Evolutionary conservation across 2,888 invertebrate genomes (phyloP).

Genomic region (Melolontha melolontha): DNA sequence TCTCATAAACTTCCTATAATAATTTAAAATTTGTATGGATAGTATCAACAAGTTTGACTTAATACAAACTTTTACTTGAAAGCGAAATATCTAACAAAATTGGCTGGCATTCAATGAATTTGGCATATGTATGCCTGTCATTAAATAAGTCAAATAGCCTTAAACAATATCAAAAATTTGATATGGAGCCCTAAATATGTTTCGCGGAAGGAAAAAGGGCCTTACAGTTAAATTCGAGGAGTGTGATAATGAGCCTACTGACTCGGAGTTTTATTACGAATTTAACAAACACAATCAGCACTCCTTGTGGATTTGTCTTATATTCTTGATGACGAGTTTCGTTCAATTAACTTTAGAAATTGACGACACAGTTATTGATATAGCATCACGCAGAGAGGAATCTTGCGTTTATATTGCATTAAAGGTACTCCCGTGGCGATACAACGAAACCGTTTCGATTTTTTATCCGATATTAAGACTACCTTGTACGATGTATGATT

Average conservation of each 20-base stretch:
- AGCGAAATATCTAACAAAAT: too few relatives aligned
- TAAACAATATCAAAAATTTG: too few relatives aligned
- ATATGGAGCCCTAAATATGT: too few relatives aligned
- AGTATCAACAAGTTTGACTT: too few relatives aligned
- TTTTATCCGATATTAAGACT: conserved; percentile 11
- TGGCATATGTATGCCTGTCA: too few relatives aligned
- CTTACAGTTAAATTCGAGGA: conserved; percentile 8
- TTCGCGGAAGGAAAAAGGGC: too few relatives aligned
- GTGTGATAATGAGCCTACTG: conserved; percentile 15
- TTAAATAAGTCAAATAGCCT: too few relatives aligned
- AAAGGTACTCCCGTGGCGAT: neutral
- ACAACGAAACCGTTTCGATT: neutral
- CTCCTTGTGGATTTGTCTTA: conserved; percentile 19
- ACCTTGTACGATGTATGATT: conserved; percentile 19
- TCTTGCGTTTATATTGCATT: conserved; percentile 8
- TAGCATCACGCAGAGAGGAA: neutral
- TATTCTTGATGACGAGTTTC: conserved; percentile 23
- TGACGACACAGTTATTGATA: conserved; percentile 8
- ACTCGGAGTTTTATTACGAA: conserved; percentile 25
- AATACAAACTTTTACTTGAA: too few relatives aligned
- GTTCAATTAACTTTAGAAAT: neutral
- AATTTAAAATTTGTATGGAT: too few relatives aligned
- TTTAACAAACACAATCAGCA: conserved; percentile 14
- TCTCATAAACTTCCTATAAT: too few relatives aligned
- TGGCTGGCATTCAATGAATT: too few relatives aligned